Conservation (phyloP, 2,113 vertebrate species). For the Mola mola region DNA sequence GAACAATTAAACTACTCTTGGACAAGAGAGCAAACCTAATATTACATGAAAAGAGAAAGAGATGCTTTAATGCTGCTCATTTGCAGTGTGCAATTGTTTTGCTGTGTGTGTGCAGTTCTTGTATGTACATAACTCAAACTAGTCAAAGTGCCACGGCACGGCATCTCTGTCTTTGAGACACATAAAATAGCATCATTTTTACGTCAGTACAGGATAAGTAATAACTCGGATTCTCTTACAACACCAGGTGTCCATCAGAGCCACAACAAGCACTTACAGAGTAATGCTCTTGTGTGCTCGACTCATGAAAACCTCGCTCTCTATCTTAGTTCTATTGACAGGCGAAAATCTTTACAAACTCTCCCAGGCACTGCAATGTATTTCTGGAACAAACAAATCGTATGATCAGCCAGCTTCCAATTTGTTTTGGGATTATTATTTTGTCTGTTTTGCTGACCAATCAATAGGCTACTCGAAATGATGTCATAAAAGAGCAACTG, state of each 20-base stretch:
- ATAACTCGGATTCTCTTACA: neutral
- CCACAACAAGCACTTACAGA: neutral
- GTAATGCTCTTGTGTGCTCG: neutral
- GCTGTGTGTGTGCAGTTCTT: conserved; percentile 25
- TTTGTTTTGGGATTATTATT: conserved; percentile 65
- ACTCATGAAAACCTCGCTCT: conserved; percentile 11
- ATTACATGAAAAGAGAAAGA: conserved; percentile 60
- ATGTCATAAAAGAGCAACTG: conserved; percentile 63
- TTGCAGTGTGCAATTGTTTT: conserved; percentile 48
- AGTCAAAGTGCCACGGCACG: conserved; percentile 19
- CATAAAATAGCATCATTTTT: conserved; percentile 3
- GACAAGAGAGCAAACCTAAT: conserved; percentile 63
- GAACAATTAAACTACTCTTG: conserved; percentile 27
- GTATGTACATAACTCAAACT: conserved; percentile 36
- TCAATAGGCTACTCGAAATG: conserved; percentile 75
- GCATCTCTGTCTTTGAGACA: conserved; percentile 10
- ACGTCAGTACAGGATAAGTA: conserved; percentile 15
- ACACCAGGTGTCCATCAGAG: conserved; percentile 14
- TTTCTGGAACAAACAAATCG: conserved; percentile 39
- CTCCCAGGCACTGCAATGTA: conserved; percentile 21
- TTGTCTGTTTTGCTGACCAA: conserved; percentile 50
- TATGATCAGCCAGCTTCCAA: conserved; percentile 30
- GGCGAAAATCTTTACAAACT: conserved; percentile 37
- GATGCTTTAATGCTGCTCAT: conserved; percentile 57
- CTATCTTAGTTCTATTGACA: conserved; percentile 24